Evolutionary conservation across 2,113 vertebrate species (phyloP), one percentile per base, ranked within the genome.

Genomic region (Oreochromis tanganicae): DNA sequence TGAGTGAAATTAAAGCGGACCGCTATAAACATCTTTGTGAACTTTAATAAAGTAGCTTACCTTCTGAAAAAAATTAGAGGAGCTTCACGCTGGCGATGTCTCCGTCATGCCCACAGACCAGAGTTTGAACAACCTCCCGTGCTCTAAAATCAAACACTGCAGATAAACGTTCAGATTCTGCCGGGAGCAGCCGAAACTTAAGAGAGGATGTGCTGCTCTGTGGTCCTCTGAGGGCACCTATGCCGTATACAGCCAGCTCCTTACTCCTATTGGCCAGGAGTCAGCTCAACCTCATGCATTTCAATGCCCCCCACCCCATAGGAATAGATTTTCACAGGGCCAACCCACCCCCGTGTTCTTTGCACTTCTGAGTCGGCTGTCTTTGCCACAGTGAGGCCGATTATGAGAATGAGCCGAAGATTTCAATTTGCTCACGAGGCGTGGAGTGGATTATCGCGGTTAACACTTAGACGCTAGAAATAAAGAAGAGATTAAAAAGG

Each of bases 171-270:
- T 63, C 46, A 75, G n/a, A 24, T 9, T 36, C 27, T 52, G 46
- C 43, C 8, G 16, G 29, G 43, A 82, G 17, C 29, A 81, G 17
- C 43, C 71, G 10, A 7, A 73, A 55, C 10, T 52, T 7, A 11
- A 83, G 55, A 36, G 46, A n/a, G 81, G 7, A n/a, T 11, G 6
- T 9, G 57, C 36, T 38, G 68, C 21, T 32, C 38, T 85, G 86
- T 91, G 95, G 94, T 95, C 92, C 92, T 95, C 88, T 95, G 93
- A 93, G 93, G 92, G 89, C 93, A 94, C 75, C 84, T 57, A 6
- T 10, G 43, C 87, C 63, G 91, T 59, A 80, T 32, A 73, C 90
- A 55, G 24, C 43, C 83, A 4, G 59, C 82, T 52, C 80, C 87
- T 83, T 56, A 48, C 24, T 91, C 90, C 91, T 63, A 95, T 95